Evolutionary conservation across 1,140 invertebrate genomes (phyloP), one percentile per base, ranked within the genome.

Genomic region (Mamestra configurata): DNA sequence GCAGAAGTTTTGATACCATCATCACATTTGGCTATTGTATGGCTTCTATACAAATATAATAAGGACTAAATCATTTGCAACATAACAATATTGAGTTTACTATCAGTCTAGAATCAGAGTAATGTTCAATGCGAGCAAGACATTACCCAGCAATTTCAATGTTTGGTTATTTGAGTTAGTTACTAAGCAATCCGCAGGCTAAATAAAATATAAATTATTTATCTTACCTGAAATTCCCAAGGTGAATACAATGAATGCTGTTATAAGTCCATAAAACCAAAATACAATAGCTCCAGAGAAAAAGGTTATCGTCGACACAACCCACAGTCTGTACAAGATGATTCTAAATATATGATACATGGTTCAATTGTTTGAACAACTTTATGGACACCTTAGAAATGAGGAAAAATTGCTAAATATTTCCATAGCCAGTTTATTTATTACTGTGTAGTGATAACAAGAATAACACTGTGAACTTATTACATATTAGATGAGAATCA

Each of bases 191-290:
- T 10, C 10, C 8, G 7, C 6, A 4, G 37, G 7, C 37, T 31
- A 5, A 31, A 31, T 31, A 31, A 71, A 24, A 7, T 72, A 61
- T 10, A 20, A 40, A 61, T 57, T n/a, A 61, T 18, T 1, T 24
- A 20, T 40, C 72, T 66, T 77, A 98, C 97, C 96, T 93, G 97
- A 96, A 27, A 96, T 91, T 77, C 97, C 97, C 79, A 97, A 95
- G 66, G 96, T 95, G 59, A 98, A 96, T 27, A 98, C 95, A 20
- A 96, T 89, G 79, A 98, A 96, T 15, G 97, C 97, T 80, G 97
- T 90, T 55, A 97, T 86, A 86, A 97, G 97, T 57, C 98, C 98
- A 92, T 97, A 98, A 73, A 97, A 96, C 96, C 97, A 98, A 93
- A 98, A 98, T 20, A 98, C 93, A 82, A 98, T 88, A 79, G 98